These are phyloP conservation scores for Epicauta chinensis DNA, from an alignment of 1,140 invertebrate species.

Conservation along the genomic window DNA sequence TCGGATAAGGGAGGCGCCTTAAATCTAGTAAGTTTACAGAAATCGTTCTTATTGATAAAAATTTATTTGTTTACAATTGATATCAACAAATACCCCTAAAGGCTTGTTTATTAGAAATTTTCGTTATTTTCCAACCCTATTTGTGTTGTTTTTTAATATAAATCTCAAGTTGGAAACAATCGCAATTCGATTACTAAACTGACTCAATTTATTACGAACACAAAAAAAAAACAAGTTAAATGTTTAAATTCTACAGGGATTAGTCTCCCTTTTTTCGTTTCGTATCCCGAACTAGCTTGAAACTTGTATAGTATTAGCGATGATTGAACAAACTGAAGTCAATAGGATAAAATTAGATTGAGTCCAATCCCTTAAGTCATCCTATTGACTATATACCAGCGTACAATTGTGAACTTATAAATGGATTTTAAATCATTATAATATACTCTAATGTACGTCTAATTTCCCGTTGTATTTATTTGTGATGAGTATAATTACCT, in stretches of 20 bases:
- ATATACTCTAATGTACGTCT: conserved; percentile 10
- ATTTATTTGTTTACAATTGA: too few species aligned
- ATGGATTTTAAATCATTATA: conserved; percentile 7
- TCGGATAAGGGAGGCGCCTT: conserved; percentile 49
- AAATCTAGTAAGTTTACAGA: conserved; percentile 50
- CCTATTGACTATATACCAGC: background rate
- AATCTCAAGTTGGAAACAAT: conserved; percentile 23
- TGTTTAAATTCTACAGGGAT: conserved; percentile 33
- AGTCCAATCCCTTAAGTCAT: too few species aligned
- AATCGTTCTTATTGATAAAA: too few species aligned
- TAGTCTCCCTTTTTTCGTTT: conserved; percentile 5
- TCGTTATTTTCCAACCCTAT: too few species aligned
- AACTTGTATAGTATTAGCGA: too few species aligned
- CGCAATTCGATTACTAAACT: conserved; percentile 3
- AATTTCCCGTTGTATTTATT: conserved; percentile 18
- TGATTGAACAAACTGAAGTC: too few species aligned
- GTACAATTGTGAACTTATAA: background rate
- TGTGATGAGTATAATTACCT: conserved; percentile 19
- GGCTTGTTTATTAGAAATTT: too few species aligned
- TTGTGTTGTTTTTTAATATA: conserved; percentile 24
- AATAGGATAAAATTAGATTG: too few species aligned
- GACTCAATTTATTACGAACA: too few species aligned
- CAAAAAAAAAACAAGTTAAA: conserved; percentile 26
- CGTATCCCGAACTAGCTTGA: too few species aligned
- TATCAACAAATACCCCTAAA: too few species aligned